Evolutionary conservation across 37 sponge, comb jelly and placozoan species (phyloP), one percentile per base, ranked within the genome.

Genomic region (Aplysina aerophoba): DNA sequence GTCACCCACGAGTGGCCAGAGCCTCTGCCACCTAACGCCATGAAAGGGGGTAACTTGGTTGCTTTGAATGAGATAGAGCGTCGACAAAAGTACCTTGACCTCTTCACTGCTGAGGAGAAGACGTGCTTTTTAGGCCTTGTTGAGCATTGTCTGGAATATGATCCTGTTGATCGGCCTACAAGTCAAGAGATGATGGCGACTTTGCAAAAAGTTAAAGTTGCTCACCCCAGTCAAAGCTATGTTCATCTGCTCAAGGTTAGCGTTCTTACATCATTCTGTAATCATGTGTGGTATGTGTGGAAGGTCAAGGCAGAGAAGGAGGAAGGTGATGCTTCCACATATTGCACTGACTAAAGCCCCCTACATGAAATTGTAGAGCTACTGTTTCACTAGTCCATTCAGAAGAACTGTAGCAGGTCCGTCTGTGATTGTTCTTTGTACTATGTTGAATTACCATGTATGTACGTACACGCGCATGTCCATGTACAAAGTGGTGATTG

Each of bases 211-310:
- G 50, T 44, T 8, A 44, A 8, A 44, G 50, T 3, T 3, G 8
- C 50, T 44, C 50, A 44, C 8, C 50, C 6, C 3, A 8, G 50
- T 3, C 50, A 44, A 44, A 44, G 50, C 50, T 44, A 44, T 44
- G 50, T 44, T 44, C 50, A 44, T 44, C 50, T 44, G 50, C 50
- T 44, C 3, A 3, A 44, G 50, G 50, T 44, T 44, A 44, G 50
- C 50, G 6, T 11, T 11, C 50, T 44, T n/a, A n/a, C n/a, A n/a
- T n/a, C n/a, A n/a, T n/a, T n/a, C n/a, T n/a, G n/a, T n/a, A n/a
- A n/a, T n/a, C n/a, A n/a, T n/a, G n/a, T 88, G 40, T 20, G 85
- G 60, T 95, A 90, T 86, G 91, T 93, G 21, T 35, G 80, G 11
- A 79, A 73, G 14, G 14, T 87, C 27, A 92, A 88, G 69, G 69